Conservation (phyloP, 2,113 vertebrate species). For the Capreolus pygargus region DNA sequence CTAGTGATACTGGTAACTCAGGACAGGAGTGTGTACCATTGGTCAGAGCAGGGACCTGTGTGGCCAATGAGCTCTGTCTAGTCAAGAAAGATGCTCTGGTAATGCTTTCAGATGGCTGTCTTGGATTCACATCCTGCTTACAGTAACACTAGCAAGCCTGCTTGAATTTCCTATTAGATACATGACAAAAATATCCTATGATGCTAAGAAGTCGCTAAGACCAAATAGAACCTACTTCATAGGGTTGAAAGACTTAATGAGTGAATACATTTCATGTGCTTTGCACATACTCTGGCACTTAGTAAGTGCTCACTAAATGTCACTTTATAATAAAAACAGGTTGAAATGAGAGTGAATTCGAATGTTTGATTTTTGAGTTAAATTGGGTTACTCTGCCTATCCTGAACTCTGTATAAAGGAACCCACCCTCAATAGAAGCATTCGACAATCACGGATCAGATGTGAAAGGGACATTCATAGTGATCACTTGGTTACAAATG, state of each 20-base stretch:
- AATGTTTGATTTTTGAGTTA: not conserved
- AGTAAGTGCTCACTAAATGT: not conserved
- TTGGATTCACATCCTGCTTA: slow-evolving; percentile 80
- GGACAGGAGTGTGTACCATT: slow-evolving; percentile 83
- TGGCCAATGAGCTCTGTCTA: slow-evolving; percentile 82
- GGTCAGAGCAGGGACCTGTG: slow-evolving; percentile 73
- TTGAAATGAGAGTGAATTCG: not conserved
- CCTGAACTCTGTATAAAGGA: not conserved
- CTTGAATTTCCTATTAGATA: slow-evolving; percentile 90
- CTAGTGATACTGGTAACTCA: slow-evolving; percentile 82
- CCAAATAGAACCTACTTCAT: slow-evolving; percentile 61
- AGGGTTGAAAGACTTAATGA: slow-evolving; percentile 58
- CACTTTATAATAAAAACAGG: not conserved
- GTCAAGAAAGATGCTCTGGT: slow-evolving; percentile 87
- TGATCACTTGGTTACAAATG: not conserved
- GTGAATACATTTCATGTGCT: not conserved
- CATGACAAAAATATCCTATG: slow-evolving; percentile 92
- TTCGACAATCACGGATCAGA: not conserved
- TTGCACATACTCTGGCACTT: not conserved
- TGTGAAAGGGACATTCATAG: not conserved
- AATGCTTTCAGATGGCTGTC: slow-evolving; percentile 81
- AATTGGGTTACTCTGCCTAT: not conserved
- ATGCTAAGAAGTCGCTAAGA: slow-evolving; percentile 82
- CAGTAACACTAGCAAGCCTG: slow-evolving; percentile 90
- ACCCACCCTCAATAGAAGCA: not conserved